phyloP scores from a whole-genome alignment of 2,888 invertebrate genomes.

The Agriopis aurantiaria region DNA sequence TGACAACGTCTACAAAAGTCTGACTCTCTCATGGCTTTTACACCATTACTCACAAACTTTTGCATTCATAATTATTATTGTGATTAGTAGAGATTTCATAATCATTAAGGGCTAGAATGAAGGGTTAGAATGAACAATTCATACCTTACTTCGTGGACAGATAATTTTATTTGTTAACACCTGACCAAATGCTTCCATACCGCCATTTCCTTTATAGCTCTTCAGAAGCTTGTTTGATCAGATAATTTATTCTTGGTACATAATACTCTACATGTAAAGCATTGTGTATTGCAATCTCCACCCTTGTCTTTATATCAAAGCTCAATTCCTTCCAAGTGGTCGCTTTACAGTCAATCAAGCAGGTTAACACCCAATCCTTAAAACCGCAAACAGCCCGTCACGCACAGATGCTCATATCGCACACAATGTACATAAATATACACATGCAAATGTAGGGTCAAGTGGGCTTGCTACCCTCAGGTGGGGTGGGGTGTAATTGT shows the following conservation, averaged over 20 bases:
- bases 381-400: conserved; percentile 55
- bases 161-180: too few species aligned
- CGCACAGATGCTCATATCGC: conserved; percentile 66
- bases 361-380: conserved; percentile 33
- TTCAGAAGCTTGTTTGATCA: not conserved
- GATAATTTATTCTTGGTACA: not conserved
- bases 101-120: too few species aligned
- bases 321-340: conserved; percentile 20
- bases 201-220: too few species aligned
- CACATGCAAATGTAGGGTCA: conserved; percentile 73
- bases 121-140: too few species aligned
- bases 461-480: conserved; percentile 70
- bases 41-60: too few species aligned
- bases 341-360: conserved; percentile 38
- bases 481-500: conserved; percentile 79
- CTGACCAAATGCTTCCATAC: too few species aligned
- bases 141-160: too few species aligned
- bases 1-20: too few species aligned
- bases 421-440: conserved; percentile 8
- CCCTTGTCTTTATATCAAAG: conserved; percentile 19
- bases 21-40: too few species aligned
- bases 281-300: not conserved
- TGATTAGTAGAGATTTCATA: too few species aligned
- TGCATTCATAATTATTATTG: too few species aligned
- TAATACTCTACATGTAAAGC: not conserved